Evolutionary conservation across 1,140 invertebrate genomes (phyloP).

Genomic region (Tyrophagus putrescentiae): DNA sequence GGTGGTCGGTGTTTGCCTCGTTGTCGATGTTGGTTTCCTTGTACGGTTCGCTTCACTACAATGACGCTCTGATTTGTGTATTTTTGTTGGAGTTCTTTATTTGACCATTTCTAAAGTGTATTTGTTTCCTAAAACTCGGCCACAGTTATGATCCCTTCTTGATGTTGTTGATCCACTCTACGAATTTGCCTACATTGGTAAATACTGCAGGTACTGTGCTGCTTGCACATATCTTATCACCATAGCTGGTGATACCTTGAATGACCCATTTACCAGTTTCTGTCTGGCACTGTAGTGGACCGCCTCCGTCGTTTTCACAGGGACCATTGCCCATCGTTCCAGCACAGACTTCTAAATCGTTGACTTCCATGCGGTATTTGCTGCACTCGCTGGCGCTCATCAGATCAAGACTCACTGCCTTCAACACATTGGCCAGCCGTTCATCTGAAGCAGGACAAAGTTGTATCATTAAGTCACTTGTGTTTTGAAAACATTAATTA

Average conservation of each 20-base stretch:
- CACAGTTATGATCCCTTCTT: not conserved
- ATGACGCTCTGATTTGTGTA: not conserved
- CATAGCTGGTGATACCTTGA: not conserved
- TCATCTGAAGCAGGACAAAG: too few relatives aligned
- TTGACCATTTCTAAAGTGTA: not conserved
- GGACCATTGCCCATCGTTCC: not conserved
- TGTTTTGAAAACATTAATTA: not conserved
- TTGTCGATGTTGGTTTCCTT: not conserved
- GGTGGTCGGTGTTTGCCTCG: not conserved
- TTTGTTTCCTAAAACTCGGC: not conserved
- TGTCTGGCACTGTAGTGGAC: not conserved
- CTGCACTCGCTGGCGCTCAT: not conserved
- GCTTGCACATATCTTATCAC: too few relatives aligned
- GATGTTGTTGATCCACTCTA: slow-evolving; percentile 2
- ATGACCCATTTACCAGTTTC: not conserved
- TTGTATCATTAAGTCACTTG: too few relatives aligned
- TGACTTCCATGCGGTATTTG: not conserved
- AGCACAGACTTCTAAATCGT: not conserved
- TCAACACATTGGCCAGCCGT: not conserved
- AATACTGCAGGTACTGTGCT: not conserved
- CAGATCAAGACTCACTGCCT: not conserved
- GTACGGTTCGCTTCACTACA: not conserved
- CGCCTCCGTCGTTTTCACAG: not conserved
- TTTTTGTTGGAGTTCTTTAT: not conserved
- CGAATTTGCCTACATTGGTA: not conserved